A percentile compares a stretch with the other conserved stretches of the same genome.
phyloP scores from a whole-genome alignment of 2,888 invertebrate genomes.

The Cheilosia grossa region DNA sequence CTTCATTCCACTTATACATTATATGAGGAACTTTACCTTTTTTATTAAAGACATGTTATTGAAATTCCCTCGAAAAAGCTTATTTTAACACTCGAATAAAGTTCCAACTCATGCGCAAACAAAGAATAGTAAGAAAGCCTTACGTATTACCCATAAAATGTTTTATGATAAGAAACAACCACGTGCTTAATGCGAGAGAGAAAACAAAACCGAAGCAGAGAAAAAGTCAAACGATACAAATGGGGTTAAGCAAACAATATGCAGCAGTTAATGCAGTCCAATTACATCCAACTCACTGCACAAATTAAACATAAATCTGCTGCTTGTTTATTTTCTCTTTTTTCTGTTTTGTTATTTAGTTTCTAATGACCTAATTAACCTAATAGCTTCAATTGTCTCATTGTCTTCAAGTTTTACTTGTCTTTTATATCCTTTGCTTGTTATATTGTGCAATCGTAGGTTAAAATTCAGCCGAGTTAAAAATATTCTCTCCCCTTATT shows the following conservation, averaged over 20 bases:
- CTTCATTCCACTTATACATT: neutral
- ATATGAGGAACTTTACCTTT: constrained; percentile 6
- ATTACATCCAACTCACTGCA: constrained; percentile 45
- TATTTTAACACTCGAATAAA: constrained; percentile 15
- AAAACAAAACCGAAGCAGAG: constrained; percentile 13
- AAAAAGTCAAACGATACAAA: constrained; percentile 38
- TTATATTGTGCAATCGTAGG: constrained; percentile 17
- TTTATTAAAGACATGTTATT: constrained; percentile 2
- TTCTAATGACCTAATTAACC: constrained; percentile 62
- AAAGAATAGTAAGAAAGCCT: neutral
- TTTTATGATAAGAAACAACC: constrained; percentile 54
- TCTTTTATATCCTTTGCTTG: constrained; percentile 24
- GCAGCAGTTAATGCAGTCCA: constrained; percentile 60
- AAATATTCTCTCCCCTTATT: constrained; percentile 17
- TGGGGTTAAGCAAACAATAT: constrained; percentile 49
- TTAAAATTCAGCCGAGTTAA: constrained; percentile 5
- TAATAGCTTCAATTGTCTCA: constrained; percentile 58
- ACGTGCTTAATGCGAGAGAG: constrained; percentile 51
- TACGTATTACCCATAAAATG: neutral
- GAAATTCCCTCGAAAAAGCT: constrained; percentile 2
- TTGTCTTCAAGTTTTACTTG: constrained; percentile 38
- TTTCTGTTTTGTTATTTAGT: constrained; percentile 44
- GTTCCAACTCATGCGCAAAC: constrained; percentile 48
- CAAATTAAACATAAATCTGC: constrained; percentile 41
- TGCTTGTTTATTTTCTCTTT: constrained; percentile 45